These are phyloP conservation scores for Epicauta chinensis DNA, from an alignment of 1,140 invertebrate species.

Conservation along the genomic window DNA sequence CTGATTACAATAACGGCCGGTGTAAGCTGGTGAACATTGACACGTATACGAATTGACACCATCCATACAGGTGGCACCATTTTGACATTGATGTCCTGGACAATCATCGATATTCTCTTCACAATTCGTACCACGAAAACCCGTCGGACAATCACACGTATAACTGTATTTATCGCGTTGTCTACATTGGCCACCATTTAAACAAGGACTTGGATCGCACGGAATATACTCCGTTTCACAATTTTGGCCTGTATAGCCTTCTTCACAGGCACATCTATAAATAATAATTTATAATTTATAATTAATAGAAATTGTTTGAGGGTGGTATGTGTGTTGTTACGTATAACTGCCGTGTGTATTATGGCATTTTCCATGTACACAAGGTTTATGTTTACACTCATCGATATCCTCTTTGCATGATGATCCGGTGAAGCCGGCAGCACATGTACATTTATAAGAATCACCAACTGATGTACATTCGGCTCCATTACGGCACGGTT, in stretches of 20 bases:
- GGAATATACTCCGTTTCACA: slow-evolving; percentile 87
- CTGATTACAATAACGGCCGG: slow-evolving; percentile 72
- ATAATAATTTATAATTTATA: slow-evolving; percentile 24
- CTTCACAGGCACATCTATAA: slow-evolving; percentile 79
- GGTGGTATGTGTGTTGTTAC: slow-evolving; percentile 41
- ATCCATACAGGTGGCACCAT: slow-evolving; percentile 85
- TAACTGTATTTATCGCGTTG: slow-evolving; percentile 69
- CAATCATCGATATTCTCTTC: slow-evolving; percentile 90
- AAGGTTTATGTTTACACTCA: slow-evolving; percentile 75
- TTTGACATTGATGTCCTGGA: slow-evolving; percentile 81
- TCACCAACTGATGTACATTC: slow-evolving; percentile 67
- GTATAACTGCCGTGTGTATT: slow-evolving; percentile 88
- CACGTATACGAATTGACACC: slow-evolving; percentile 83
- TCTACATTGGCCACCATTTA: slow-evolving; percentile 80
- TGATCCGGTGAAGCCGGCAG: slow-evolving; percentile 78
- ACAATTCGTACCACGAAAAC: slow-evolving; percentile 79
- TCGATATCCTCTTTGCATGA: slow-evolving; percentile 85
- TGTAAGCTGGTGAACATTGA: slow-evolving; percentile 80
- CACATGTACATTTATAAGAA: slow-evolving; percentile 75
- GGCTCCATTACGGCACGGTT: slow-evolving; percentile 81
- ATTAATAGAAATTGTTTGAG: neutral
- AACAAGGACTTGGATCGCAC: slow-evolving; percentile 82
- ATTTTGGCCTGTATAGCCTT: slow-evolving; percentile 82
- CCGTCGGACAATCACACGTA: slow-evolving; percentile 77
- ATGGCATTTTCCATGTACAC: slow-evolving; percentile 68